Percentiles rank a stretch among this genome's conserved stretches.
phyloP scores from a whole-genome alignment of 2,113 vertebrate genomes.

The Smithornis capensis region DNA sequence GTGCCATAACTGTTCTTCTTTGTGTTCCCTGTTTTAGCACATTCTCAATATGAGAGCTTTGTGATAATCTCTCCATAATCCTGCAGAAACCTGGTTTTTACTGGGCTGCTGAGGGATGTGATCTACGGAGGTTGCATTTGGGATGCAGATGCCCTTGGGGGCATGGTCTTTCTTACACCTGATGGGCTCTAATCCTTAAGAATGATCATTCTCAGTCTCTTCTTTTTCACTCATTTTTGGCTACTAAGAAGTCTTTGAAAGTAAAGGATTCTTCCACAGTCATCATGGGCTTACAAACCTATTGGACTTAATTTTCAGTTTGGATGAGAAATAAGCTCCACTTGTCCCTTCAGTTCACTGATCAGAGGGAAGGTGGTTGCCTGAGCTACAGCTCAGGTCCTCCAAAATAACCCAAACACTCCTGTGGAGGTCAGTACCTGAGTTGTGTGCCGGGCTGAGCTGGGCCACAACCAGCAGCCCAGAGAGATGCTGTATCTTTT shows the following conservation, averaged over 20 bases:
- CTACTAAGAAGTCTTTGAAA: background rate
- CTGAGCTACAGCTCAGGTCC: background rate
- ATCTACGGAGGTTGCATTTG: background rate
- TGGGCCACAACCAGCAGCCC: background rate
- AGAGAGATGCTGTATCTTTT: background rate
- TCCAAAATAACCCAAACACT: background rate
- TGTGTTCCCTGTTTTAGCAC: background rate
- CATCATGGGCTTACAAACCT: background rate
- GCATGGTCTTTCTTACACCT: background rate
- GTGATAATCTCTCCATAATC: conserved; percentile 13
- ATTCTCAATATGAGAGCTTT: background rate
- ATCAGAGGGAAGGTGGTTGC: background rate
- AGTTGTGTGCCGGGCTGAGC: background rate
- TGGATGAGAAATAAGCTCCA: background rate
- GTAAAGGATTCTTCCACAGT: background rate
- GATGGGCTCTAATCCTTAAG: background rate
- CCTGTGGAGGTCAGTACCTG: background rate
- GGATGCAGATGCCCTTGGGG: background rate
- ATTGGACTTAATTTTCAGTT: background rate
- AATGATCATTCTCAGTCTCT: background rate
- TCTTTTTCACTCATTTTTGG: background rate
- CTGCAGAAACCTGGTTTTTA: background rate
- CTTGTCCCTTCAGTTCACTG: background rate
- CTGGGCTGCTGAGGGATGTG: background rate
- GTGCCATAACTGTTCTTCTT: background rate